These are phyloP conservation scores for Homarus americanus DNA, from an alignment of 1,140 invertebrate genomes.

Conservation along the genomic window DNA sequence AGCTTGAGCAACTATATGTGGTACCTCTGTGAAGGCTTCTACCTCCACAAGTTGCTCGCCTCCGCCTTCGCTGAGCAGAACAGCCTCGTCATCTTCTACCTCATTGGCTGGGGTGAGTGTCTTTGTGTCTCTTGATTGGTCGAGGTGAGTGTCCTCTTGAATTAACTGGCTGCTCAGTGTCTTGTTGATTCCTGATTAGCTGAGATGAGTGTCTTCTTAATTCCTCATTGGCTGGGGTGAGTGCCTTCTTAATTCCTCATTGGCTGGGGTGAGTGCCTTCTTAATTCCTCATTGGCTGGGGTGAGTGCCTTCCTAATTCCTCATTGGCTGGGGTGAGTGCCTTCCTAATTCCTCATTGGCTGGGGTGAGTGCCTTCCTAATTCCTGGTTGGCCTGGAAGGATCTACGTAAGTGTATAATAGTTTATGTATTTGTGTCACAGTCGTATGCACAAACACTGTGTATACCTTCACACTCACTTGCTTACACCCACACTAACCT, in stretches of 20 bases:
- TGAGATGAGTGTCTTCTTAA: not conserved
- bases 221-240: too few relatives aligned
- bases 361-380: too few relatives aligned
- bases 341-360: too few relatives aligned
- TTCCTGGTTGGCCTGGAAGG: too few relatives aligned
- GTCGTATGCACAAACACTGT: not conserved
- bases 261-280: too few relatives aligned
- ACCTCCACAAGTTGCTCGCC: conserved; percentile 80
- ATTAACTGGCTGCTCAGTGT: too few relatives aligned
- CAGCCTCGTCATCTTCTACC: conserved; percentile 79
- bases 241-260: too few relatives aligned
- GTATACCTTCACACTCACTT: not conserved
- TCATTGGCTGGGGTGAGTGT: conserved; percentile 81
- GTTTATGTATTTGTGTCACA: too few relatives aligned
- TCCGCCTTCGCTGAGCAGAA: conserved; percentile 81
- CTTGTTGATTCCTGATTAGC: not conserved
- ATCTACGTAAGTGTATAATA: too few relatives aligned
- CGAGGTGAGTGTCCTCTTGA: not conserved
- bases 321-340: too few relatives aligned
- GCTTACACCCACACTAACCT: not conserved
- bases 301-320: too few relatives aligned
- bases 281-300: too few relatives aligned
- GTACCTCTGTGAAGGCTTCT: conserved; percentile 82
- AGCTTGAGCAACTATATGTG: conserved; percentile 82
- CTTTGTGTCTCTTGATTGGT: not conserved